These are phyloP conservation scores for Silurus asotus DNA, from an alignment of 2,113 vertebrate genomes.

Conservation along the genomic window DNA sequence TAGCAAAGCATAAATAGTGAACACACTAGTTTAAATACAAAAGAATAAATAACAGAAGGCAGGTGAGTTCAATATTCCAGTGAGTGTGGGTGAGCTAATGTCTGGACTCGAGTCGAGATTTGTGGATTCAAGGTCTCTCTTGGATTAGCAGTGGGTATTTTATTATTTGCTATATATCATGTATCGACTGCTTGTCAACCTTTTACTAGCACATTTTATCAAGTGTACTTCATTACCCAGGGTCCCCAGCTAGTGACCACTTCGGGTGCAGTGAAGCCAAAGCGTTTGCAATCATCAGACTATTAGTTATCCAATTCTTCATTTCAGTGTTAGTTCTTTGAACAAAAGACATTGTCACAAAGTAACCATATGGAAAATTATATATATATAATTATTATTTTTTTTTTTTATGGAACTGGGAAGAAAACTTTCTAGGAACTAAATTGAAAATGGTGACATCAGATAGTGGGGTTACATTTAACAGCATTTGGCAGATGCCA, in stretches of 20 bases:
- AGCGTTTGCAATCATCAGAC: neutral
- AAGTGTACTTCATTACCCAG: neutral
- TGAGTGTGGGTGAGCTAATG: neutral
- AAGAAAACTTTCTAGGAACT: neutral
- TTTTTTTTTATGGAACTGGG: too few species aligned
- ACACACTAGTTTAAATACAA: neutral
- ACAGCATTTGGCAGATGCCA: too few species aligned
- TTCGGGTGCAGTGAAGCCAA: neutral
- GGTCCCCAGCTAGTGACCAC: neutral
- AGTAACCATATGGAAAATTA: neutral
- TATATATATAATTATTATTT: too few species aligned
- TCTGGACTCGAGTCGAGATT: neutral
- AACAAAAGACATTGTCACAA: neutral
- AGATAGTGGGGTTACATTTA: neutral
- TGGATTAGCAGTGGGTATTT: neutral
- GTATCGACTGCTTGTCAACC: neutral
- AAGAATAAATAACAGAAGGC: neutral
- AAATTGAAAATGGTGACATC: neutral
- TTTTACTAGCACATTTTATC: neutral
- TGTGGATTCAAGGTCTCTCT: neutral
- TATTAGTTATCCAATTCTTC: neutral
- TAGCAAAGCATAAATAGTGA: neutral
- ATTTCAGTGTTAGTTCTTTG: neutral
- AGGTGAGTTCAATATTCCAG: neutral
- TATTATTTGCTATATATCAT: neutral